Evolutionary conservation across 2,113 vertebrate species (phyloP).

Genomic region (Loxodonta africana): DNA sequence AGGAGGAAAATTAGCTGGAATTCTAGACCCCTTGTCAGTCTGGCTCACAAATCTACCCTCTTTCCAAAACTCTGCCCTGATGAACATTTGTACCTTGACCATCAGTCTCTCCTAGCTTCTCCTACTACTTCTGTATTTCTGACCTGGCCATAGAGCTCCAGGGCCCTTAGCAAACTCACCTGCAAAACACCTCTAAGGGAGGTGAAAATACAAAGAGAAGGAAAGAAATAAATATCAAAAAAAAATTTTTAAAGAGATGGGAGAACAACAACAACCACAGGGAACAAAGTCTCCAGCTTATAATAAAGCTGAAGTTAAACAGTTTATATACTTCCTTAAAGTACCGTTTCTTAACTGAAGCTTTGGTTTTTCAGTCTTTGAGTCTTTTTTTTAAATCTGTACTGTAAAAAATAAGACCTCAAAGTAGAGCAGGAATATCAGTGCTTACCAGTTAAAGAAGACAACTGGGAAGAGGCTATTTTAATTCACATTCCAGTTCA

Average conservation of each 20-base stretch:
- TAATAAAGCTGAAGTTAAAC: neutral
- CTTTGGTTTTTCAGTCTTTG: neutral
- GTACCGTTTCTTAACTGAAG: neutral
- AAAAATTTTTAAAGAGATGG: neutral
- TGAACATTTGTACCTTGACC: neutral
- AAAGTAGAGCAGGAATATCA: constrained; percentile 1
- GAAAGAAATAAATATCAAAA: constrained; percentile 1
- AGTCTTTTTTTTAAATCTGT: constrained; percentile 42
- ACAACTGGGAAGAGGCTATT: neutral
- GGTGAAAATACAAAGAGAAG: neutral
- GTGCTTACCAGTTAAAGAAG: neutral
- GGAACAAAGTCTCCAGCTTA: neutral
- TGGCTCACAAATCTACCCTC: neutral
- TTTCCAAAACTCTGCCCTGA: neutral
- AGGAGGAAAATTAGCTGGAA: neutral
- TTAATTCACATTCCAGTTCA: neutral
- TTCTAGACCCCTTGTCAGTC: neutral
- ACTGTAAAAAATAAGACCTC: constrained; percentile 19
- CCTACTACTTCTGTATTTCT: neutral
- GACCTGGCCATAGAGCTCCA: neutral
- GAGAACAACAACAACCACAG: neutral
- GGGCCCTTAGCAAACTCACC: neutral
- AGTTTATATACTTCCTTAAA: neutral
- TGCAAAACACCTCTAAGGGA: neutral
- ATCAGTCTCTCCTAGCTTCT: neutral